Evolutionary conservation across 2,888 invertebrate genomes (phyloP), one percentile per base, ranked within the genome.

Genomic region (Hemistola chrysoprasaria): DNA sequence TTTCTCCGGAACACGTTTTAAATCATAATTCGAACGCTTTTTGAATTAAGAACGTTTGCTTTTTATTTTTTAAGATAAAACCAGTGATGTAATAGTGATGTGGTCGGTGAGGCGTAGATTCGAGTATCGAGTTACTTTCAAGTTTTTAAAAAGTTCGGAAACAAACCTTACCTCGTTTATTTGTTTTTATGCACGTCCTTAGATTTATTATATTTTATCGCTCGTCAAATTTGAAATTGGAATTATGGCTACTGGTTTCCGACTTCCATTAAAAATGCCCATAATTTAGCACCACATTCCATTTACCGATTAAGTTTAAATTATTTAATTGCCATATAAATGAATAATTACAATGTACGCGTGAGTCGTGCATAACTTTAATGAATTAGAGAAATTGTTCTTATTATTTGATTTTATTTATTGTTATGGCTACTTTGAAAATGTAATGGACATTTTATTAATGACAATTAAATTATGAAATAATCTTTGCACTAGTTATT

Each of bases 1-100:
- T 87, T 86, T 87, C 86, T 80, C 87, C 85, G 81, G 86, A 88
- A 88, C 88, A 87, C 82, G 88, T 88, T 88, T 86, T 84, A 86
- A 87, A 88, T 87, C 86, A 87, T 87, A 88, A 83, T 87, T 86
- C 81, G 83, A 84, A 79, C 83, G 78, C 71, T 82, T 82, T 83
- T 85, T 78, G 72, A 85, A 84, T 85, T 80, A 85, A 74, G 86
- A 83, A 81, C 86, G 77, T 83, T 74, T 77, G 77, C 80, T 83
- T 80, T 80, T 77, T 69, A 58, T 67, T 64, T 66, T 72, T 66
- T 75, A 50, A 50, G 42, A 48, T 51, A 52, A 52, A 48, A 43
- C 45, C 40, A 30, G 31, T 42, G 34, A 44, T 38, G 43, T 44
- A 44, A 44, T 32, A 35, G 23, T 32, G 30, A 26, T 30, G 43